A percentile compares a stretch with the other conserved stretches of the same genome.
phyloP scores from a whole-genome alignment of 2,797 vertebrate genomes.

The Molossus molossus region DNA sequence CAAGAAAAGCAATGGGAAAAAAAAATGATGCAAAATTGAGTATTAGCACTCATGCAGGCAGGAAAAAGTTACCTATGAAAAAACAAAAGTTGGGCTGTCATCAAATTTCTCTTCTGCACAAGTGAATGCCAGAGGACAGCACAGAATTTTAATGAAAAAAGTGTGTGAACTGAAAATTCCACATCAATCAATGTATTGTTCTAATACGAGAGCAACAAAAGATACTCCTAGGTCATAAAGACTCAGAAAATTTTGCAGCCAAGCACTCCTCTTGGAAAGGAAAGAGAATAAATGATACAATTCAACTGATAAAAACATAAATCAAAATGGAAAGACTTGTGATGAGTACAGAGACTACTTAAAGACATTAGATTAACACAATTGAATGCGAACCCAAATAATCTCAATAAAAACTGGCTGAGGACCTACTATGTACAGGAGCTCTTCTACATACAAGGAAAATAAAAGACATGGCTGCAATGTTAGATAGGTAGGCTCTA shows the following conservation, averaged over 20 bases:
- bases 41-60: not conserved
- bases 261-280: constrained; percentile 15
- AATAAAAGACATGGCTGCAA: not conserved
- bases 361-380: not conserved
- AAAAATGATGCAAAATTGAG: constrained; percentile 36
- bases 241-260: constrained; percentile 70
- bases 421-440: not conserved
- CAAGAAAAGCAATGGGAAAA: constrained; percentile 60
- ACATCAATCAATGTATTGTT: constrained; percentile 72
- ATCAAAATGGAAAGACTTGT: constrained; percentile 42
- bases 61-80: constrained; percentile 4
- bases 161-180: constrained; percentile 76
- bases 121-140: constrained; percentile 50
- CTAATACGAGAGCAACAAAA: constrained; percentile 66
- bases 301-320: constrained; percentile 70
- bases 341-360: not conserved
- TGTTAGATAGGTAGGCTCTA: not conserved
- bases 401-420: not conserved
- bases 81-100: not conserved
- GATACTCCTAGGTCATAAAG: constrained; percentile 67
- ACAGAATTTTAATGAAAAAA: constrained; percentile 69
- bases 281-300: constrained; percentile 44
- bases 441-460: not conserved
- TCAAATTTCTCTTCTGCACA: constrained; percentile 56
- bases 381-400: not conserved